Evolutionary conservation across 2,113 vertebrate species (phyloP), one percentile per base, ranked within the genome.

Genomic region (Paratilapia polleni): DNA sequence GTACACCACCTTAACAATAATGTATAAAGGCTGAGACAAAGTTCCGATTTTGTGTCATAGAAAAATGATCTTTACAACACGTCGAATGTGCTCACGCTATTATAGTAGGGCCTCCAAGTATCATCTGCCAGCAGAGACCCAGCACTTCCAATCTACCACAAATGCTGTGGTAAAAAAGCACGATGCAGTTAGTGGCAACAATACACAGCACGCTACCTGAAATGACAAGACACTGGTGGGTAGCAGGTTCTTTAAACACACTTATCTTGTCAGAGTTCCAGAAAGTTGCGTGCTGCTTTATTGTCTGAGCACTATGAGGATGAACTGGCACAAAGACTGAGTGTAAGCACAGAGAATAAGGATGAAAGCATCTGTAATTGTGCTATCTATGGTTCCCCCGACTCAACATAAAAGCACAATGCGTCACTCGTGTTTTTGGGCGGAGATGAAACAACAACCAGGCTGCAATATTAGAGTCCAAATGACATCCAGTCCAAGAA

Each of bases 321-420:
- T 70, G 10, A 52, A 17, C 66, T 70, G 66, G 66, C 66, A 70
- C 43, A 70, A 20, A 6, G 6, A 70, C 43, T 70, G 66, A 49
- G 43, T 4, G 24, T 49, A 24, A 70, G 66, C 66, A 52, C 19
- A 52, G 41, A 70, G 43, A 28, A 70, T 26, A 52, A 70, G 66
- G 66, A 70, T 31, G 43, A 52, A 52, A 70, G 66, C 66, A 31
- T 70, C 49, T 52, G 43, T 70, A 70, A 49, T 70, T 70, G 66
- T 70, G 10, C 43, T 49, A 28, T 52, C 43, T 20, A 47, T 31
- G 41, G 43, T 70, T 52, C 28, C 43, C 43, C 66, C 24, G 17
- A 49, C 24, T 70, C 66, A 1, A 17, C 17, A 28, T 22, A 70
- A 9, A 15, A 15, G 5, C 41, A 70, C 43, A 52, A 49, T 20